phyloP scores from a whole-genome alignment of 2,113 vertebrate genomes.

The Rhinoptilus africanus region DNA sequence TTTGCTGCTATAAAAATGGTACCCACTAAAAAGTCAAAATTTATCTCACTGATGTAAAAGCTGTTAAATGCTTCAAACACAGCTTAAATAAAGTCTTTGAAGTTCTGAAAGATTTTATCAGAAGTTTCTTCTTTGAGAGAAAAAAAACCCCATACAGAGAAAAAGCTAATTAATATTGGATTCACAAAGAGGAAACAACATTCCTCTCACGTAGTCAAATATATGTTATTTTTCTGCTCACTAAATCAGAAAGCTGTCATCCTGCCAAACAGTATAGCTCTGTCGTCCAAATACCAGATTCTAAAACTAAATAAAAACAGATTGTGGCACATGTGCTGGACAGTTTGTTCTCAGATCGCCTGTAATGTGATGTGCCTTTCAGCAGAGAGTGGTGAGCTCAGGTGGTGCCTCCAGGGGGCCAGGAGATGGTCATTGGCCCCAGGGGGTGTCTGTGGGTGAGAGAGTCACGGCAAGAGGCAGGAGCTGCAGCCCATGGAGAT shows the following conservation, averaged over 20 bases:
- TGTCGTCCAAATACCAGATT: conserved; percentile 15
- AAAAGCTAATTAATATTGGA: conserved; percentile 14
- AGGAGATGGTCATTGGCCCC: neutral
- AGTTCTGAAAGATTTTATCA: neutral
- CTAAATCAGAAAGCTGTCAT: neutral
- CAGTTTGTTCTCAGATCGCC: conserved; percentile 3
- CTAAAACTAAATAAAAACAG: conserved; percentile 9
- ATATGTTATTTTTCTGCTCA: neutral
- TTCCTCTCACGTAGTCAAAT: neutral
- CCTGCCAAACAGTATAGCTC: neutral
- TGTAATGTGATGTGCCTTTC: neutral
- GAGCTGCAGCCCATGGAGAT: neutral
- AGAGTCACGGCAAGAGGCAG: neutral
- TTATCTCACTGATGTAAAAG: neutral
- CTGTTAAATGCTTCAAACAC: neutral
- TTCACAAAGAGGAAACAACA: neutral
- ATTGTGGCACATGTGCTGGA: neutral
- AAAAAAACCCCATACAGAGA: neutral
- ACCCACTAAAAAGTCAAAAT: neutral
- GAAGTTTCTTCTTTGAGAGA: neutral
- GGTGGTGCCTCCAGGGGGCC: neutral
- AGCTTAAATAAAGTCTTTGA: neutral
- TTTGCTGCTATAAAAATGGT: neutral
- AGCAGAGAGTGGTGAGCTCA: neutral
- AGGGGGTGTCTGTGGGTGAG: neutral